Base-by-base conservation (phyloP, 2,888 invertebrate genomes). In the Portevinia maculata region DNA sequence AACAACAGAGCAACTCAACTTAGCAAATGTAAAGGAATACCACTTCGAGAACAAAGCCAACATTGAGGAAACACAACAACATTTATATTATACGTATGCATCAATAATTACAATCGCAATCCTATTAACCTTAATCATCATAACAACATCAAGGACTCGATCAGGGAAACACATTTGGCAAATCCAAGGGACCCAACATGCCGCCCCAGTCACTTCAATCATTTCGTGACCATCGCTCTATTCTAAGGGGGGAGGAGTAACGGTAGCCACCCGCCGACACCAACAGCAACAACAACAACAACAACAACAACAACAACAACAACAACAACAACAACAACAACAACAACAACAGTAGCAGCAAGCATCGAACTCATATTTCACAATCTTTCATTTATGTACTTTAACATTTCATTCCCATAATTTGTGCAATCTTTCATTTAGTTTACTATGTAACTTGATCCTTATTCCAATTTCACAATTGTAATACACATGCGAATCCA, bases 191-290 rank as follows among this genome's bases (percentile, higher is more conserved):
- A 44, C 3, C 4, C 19, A 44, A 9, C 44, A 1, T 44, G 9
- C 44, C 44, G 3, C 19, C 44, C 8, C 17, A 44, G 9, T 17
- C 1, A 0, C 44, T 44, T 44, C 13, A 37, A 17, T 41, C 41
- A 9, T n/a, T 50, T 28, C 28, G 28, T 53, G 2, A 32, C 52
- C 32, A 17, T 34, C 13, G 32, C 52, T 53, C 9, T 32, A 32
- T 53, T 53, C 52, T 17, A 53, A 15, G 52, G 17, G 52, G 52
- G 52, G 32, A 52, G 34, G 28, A 50, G 52, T 53, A 30, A 53
- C 32, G 24, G 15, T 41, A 4, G n/a, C n/a, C n/a, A n/a, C n/a
- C n/a, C n/a, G n/a, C n/a, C n/a, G n/a, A n/a, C n/a, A n/a, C n/a
- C n/a, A n/a, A n/a, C n/a, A n/a, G n/a, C n/a, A n/a, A n/a, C n/a